Evolutionary conservation across 2,888 invertebrate species (phyloP), one percentile per base, ranked within the genome.

Genomic region (Coronaproctus castanopsis): DNA sequence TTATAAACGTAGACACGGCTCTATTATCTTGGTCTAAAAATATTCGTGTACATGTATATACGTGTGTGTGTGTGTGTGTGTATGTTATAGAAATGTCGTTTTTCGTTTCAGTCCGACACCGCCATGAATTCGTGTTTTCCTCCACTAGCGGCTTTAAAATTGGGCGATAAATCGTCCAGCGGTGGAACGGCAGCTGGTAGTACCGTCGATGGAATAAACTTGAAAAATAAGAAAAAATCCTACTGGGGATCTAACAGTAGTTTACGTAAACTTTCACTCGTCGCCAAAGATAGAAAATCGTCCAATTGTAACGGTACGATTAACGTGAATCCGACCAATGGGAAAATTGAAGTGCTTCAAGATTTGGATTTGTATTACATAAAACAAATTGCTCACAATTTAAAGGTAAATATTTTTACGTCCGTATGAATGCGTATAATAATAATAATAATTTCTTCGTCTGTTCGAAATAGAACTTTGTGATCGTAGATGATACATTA

Each of bases 291-390:
- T 5, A 5, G 36, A 14, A 36, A 36, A 14, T 8, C 5, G 8
- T 36, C 36, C 8, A 23, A 23, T 14, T 21, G 22, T 24, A 57
- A 57, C 19, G 48, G 49, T 22, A 22, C 8, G 18, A 54, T 23
- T 18, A 21, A 20, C 23, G 19, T 22, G 8, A 52, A 54, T 19
- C 22, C 57, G 24, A 54, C 49, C 62, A 62, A 67, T 55, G 73
- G 73, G 61, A 74, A 74, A 68, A 71, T 75, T 52, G 74, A 75
- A 66, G 72, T 75, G 57, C 68, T 76, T 48, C 76, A 76, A 65
- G 77, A 77, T 69, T 69, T 76, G 67, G 76, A 76, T 67, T 70
- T 76, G 57, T 77, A 75, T 69, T 77, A 76, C 68, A 76, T 77
- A 65, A 72, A 75, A 55, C 77, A 76, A 68, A 75, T 77, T 61